Conservation (phyloP, 2,888 invertebrate genomes). For the Drosophila peninsularis region DNA sequence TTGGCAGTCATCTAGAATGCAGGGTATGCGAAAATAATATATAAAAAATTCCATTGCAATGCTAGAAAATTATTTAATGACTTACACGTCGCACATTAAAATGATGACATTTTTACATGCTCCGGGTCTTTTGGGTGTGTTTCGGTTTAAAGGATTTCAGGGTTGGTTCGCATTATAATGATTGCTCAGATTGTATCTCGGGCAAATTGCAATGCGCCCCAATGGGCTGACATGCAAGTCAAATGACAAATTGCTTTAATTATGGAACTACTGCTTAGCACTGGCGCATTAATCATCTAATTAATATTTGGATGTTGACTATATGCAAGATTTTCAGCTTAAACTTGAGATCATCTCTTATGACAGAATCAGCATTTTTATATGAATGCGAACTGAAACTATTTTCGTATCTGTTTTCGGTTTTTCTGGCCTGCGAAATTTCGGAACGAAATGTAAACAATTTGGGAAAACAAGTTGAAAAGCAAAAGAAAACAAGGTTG, state of each 20-base stretch:
- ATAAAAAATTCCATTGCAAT: conserved; percentile 24
- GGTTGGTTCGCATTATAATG: conserved; percentile 45
- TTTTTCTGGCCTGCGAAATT: conserved; percentile 3
- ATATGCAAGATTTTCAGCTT: neutral
- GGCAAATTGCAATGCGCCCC: conserved; percentile 27
- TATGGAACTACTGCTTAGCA: conserved; percentile 18
- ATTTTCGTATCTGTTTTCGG: neutral
- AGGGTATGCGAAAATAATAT: conserved; percentile 4
- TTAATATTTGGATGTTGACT: conserved; percentile 25
- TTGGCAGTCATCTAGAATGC: neutral
- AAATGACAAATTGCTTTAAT: conserved; percentile 31
- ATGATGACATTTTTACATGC: conserved; percentile 47
- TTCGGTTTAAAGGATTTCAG: conserved; percentile 22
- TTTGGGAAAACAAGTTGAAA: conserved; percentile 12
- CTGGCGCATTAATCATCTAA: conserved; percentile 4
- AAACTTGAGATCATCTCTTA: neutral
- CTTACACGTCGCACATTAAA: conserved; percentile 24
- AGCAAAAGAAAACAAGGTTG: conserved; percentile 17
- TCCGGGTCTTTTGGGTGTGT: conserved; percentile 25
- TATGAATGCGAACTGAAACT: neutral
- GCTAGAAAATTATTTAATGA: conserved; percentile 40
- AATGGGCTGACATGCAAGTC: conserved; percentile 40
- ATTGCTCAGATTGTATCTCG: conserved; percentile 47
- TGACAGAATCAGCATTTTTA: neutral
- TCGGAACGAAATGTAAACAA: conserved; percentile 43